phyloP scores from a whole-genome alignment of 2,888 invertebrate species.

The Octodonta nipae region DNA sequence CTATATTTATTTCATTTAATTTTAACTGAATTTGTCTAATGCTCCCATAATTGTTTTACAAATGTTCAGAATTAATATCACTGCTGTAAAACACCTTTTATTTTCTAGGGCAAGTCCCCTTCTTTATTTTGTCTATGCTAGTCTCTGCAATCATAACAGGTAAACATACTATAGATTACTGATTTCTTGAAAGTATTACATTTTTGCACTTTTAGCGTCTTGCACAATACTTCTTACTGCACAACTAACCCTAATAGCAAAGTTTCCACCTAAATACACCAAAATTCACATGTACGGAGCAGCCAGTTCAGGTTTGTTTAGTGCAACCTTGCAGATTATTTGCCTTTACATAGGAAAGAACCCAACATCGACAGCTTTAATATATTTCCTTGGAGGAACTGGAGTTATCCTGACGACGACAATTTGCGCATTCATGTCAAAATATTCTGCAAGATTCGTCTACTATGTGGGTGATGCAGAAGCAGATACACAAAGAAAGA shows the following conservation, averaged over 20 bases:
- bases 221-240: slow-evolving; percentile 4
- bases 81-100: background rate
- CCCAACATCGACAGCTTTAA: slow-evolving; percentile 7
- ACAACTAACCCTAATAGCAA: slow-evolving; percentile 8
- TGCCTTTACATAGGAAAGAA: slow-evolving; percentile 6
- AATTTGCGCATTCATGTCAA: background rate
- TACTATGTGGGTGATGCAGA: slow-evolving; percentile 4
- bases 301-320: slow-evolving; percentile 9
- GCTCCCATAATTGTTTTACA: no score
- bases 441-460: slow-evolving; percentile 3
- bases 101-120: slow-evolving; percentile 6
- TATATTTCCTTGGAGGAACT: slow-evolving; percentile 6
- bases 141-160: slow-evolving; percentile 6
- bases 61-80: background rate
- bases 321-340: slow-evolving; percentile 8
- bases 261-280: slow-evolving; percentile 12
- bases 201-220: no score
- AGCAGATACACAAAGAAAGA: slow-evolving; percentile 1
- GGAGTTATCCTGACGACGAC: background rate
- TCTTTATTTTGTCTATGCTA: slow-evolving; percentile 5
- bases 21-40: no score
- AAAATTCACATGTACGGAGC: slow-evolving; percentile 10
- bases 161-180: no score
- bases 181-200: no score
- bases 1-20: no score